Base-by-base conservation (phyloP, 2,113 vertebrate species). In the Columbina picui region DNA sequence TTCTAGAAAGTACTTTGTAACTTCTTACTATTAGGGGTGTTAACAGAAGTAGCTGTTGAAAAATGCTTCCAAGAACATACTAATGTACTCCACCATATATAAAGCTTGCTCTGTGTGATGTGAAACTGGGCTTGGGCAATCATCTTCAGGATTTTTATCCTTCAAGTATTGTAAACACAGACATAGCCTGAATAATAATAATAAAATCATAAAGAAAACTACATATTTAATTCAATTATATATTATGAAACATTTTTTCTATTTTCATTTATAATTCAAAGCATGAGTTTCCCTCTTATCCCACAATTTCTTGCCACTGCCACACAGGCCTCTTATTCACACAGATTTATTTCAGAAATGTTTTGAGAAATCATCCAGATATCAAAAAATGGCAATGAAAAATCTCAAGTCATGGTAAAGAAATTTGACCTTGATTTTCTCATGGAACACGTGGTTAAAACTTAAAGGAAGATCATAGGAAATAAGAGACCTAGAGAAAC, bases 351-450 rank as follows among this genome's bases (percentile, higher is more conserved):
- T 89, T 87, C 39, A 82, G 49, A 59, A 79, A 32, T 26, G 2
- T 45, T 84, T 9, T n/a, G 16, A 78, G 14, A 21, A 2, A 61
- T 78, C 59, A 78, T 50, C 12, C 39, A 59, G 23, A 63, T 2
- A 6, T 63, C 12, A 29, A 74, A n/a, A 52, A 45, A 53, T 4
- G 27, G 55, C 36, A 80, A 74, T 14, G 18, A 25, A 75, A 85
- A 61, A 19, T 38, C 38, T 49, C 8, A 67, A 70, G 34, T 36
- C 36, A 41, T 25, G 6, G 29, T 82, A 64, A 79, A 32, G 39
- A 84, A 71, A 43, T 25, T 29, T 84, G 71, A 74, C 80, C 52
- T 85, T 63, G 45, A 57, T 85, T 83, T 89, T 65, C 53, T 57
- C 36, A 34, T 60, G 45, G 55, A 89, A 65, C 49, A 52, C 68